Evolutionary conservation across 2,113 vertebrate genomes (phyloP), one percentile per base, ranked within the genome.

Genomic region (Carlito syrichta): DNA sequence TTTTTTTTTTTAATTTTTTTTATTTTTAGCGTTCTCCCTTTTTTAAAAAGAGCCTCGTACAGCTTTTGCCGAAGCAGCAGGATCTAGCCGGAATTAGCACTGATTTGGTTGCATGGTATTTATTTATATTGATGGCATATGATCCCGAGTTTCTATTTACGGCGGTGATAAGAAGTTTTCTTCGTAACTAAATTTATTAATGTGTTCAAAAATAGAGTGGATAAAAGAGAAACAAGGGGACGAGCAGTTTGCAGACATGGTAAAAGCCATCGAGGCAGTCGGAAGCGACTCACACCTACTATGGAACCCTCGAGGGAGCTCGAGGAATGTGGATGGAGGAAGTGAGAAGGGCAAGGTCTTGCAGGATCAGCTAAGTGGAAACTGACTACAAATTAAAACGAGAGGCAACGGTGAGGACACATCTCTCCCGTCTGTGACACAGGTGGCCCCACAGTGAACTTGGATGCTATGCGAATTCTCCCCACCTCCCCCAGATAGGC

Each of bases 71-170:
- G 76, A 92, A 77, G 96, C 85, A 32, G 30, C 60, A 89, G 89
- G 87, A 89, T 92, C 90, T 76, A 68, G 38, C 96, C 97, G 94
- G 96, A 87, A 95, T 97, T 96, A 96, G 79, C 93, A 94, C 82
- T 23, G 89, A 89, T 91, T 94, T 71, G 20, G 68, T 66, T 45
- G 25, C 48, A 27, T n/a, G 91, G 94, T 93, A 78, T 86, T 96
- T 96, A 95, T 96, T 95, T 89, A 92, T 63, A 78, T 27, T 43
- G 91, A 95, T 76, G 91, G 82, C 95, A 32, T 60, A 62, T 71
- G 74, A 96, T 88, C 73, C 93, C 4, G 13, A 38, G 84, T 77
- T 94, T 83, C 96, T 92, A 93, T 89, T 97, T 91, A 89, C 52
- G 86, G 91, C 83, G 19, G 10, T 14, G 91, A 89, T 87, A 76